Base-by-base conservation (phyloP, 2,797 vertebrate genomes). In the Brachyalestes nurse region DNA sequence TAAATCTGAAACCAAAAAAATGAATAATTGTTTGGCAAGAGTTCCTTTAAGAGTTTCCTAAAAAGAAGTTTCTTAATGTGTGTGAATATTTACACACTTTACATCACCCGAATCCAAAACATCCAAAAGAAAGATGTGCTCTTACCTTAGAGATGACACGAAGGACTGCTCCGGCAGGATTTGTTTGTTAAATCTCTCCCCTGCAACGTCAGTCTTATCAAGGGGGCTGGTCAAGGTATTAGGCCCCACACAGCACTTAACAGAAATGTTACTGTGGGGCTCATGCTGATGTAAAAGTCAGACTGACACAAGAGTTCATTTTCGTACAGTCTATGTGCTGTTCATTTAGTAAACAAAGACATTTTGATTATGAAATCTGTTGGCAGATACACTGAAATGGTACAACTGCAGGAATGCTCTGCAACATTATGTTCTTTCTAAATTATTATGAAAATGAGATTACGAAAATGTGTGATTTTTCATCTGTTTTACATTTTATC, bases 61-160 rank as follows among this genome's bases (percentile, higher is more conserved):
- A 8, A 9, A 12, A 8, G 45, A 47, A 47, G 45, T 47, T 12
- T 12, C 45, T 47, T 47, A 23, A 12, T 47, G 12, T 12, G 45
- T 47, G 45, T 8, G 7, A 47, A 47, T 47, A 47, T 47, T 47
- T 47, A 1, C 7, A 47, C 45, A 69, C 1, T 45, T 0, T 45
- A 66, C 1, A 40, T 2, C 40, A 66, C 9, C 6, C 6, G 1
- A 17, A 67, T 21, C 16, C 6, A 53, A 70, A 58, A 25, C 6
- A 61, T 45, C 2, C 53, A 42, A 38, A 73, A 40, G 21, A 45
- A 60, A 14, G 66, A 28, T 9, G 45, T 40, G 79, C 19, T 61
- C 85, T 83, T 84, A 86, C 85, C 82, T 79, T 65, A 23, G 67
- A 70, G 77, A 57, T 76, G 78, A 60, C 57, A 74, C 42, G 10